Base-by-base conservation (phyloP, 2,888 invertebrate genomes). In the Ormyrus nitidulus region DNA sequence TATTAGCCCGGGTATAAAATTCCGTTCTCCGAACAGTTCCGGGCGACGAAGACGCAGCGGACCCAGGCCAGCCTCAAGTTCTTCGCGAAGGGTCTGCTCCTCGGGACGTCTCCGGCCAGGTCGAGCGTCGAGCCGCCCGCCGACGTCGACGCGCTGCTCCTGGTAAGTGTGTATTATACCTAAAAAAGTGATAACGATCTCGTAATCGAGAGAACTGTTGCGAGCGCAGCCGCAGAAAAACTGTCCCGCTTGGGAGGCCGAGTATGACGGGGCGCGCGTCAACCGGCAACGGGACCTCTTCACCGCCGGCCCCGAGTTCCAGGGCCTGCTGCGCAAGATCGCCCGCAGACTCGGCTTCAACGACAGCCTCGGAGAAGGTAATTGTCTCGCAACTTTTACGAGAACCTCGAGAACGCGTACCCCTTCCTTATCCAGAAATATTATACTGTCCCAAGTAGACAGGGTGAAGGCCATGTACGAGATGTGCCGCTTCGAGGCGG, bases 401-500 rank as follows among this genome's bases (percentile, higher is more conserved):
- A 19, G 19, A 19, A 1, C 13, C 13, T 13, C 13, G 13, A 13
- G 13, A 13, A 13, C 13, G 13, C 13, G 13, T 13, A 13, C 13
- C 13, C 13, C 13, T 13, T 13, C 13, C 13, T 13, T 13, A 13
- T 13, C 13, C 13, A 13, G 13, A 13, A 13, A 13, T 13, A 13
- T 13, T 13, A 13, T 13, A 13, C 13, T 13, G 13, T 13, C 13
- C 13, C 0, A 0, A 0, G 19, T 6, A 79, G 78, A 68, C 0
- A 89, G 92, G 10, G 91, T 96, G 7, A 88, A 92, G 66, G 90
- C 92, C 65, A 94, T 96, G 91, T 96, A 95, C 87, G 94, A 96
- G 82, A 94, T 95, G 92, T 97, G 96, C 85, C 93, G 96, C 0
- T 96, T 94, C 89, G 94, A 96, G 85, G 95, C 95, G 88, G 95